Evolutionary conservation across 2,797 vertebrate species (phyloP).

Genomic region (Chelon auratus): DNA sequence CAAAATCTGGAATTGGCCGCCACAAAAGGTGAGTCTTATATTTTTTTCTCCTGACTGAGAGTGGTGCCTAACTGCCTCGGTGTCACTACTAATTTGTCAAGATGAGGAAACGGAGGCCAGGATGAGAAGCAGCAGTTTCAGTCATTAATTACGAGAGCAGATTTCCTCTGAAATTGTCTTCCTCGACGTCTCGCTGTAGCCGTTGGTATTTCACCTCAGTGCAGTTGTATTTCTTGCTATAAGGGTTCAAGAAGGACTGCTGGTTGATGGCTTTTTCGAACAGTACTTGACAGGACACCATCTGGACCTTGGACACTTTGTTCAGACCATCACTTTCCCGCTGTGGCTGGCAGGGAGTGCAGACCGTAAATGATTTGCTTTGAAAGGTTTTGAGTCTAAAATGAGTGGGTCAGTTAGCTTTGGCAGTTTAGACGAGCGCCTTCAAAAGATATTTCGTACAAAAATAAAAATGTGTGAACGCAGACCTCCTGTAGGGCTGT

Average conservation of each 20-base stretch:
- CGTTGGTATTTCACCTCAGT: background rate
- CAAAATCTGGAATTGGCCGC: slow-evolving; percentile 86
- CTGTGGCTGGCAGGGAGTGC: slow-evolving; percentile 15
- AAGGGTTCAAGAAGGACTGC: slow-evolving; percentile 33
- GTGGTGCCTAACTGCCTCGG: slow-evolving; percentile 30
- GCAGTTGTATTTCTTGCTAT: slow-evolving; percentile 30
- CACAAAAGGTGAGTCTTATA: slow-evolving; percentile 90
- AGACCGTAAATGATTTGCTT: slow-evolving; percentile 38
- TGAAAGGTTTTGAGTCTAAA: slow-evolving; percentile 41
- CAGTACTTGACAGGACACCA: slow-evolving; percentile 52
- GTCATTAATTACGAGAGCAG: slow-evolving; percentile 30
- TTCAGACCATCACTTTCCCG: slow-evolving; percentile 36
- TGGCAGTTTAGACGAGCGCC: slow-evolving; percentile 25
- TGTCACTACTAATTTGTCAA: slow-evolving; percentile 38
- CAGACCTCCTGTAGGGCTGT: background rate
- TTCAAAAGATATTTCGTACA: slow-evolving; percentile 19
- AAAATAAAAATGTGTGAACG: background rate
- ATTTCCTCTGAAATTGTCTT: slow-evolving; percentile 8
- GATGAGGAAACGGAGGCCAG: slow-evolving; percentile 1
- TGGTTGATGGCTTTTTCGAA: slow-evolving; percentile 33
- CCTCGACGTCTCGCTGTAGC: background rate
- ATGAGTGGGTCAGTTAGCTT: slow-evolving; percentile 25
- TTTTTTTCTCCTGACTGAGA: slow-evolving; percentile 10
- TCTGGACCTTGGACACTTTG: slow-evolving; percentile 51
- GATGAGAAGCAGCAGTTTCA: slow-evolving; percentile 35